A percentile compares a stretch with the other conserved stretches of the same genome.
Evolutionary conservation across 2,888 invertebrate species (phyloP).

Genomic region (Sminthurinus aureus): DNA sequence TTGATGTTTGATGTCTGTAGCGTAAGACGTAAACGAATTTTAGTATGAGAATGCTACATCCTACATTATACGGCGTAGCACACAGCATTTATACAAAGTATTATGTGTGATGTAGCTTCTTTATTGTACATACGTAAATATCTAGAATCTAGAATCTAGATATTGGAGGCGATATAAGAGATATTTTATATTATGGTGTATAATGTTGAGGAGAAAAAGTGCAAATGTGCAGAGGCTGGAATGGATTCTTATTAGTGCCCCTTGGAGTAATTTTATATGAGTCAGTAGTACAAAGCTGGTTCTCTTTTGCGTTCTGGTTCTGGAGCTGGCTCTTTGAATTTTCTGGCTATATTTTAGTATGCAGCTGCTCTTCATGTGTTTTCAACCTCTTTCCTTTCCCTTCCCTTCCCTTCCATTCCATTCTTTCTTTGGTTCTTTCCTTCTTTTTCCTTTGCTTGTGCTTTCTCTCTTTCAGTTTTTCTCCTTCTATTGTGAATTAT

Average conservation of each 20-base stretch:
- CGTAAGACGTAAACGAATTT: no score
- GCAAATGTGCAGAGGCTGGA: no score
- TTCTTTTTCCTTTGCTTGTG: neutral
- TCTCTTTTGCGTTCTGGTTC: neutral
- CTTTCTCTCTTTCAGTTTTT: neutral
- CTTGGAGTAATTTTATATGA: conserved; percentile 2
- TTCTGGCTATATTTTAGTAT: no score
- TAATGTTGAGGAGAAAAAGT: neutral
- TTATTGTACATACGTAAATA: neutral
- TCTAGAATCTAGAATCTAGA: neutral
- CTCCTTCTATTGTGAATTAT: neutral
- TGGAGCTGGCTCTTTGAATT: no score
- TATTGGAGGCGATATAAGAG: neutral
- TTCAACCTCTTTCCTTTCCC: no score
- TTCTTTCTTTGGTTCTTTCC: neutral
- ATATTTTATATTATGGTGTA: neutral
- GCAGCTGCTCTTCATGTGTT: no score
- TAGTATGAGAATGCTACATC: no score
- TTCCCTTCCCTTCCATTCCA: neutral
- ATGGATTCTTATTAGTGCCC: conserved; percentile 15
- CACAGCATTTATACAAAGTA: no score
- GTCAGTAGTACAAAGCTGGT: neutral
- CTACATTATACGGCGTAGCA: no score
- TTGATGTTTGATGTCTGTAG: no score
- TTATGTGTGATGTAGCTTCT: no score